Percentiles rank a stretch among this genome's conserved stretches.
These are phyloP conservation scores for Bursaphelenchus mucronatus DNA, from an alignment of 1,140 invertebrate genomes.

Conservation along the genomic window DNA sequence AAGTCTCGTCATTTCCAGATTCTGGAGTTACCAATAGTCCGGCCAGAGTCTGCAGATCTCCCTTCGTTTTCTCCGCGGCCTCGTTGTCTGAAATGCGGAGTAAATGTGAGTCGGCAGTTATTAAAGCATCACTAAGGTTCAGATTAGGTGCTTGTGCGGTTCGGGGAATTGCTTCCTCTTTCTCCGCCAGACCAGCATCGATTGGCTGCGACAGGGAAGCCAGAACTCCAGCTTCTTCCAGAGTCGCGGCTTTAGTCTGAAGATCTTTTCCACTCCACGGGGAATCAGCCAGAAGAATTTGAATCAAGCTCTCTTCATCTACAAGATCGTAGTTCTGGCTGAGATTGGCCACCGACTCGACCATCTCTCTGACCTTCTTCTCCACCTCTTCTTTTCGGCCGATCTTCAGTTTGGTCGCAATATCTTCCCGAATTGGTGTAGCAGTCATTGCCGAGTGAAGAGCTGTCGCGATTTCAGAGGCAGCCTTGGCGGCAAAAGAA, in stretches of 20 bases:
- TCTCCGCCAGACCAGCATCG: not conserved
- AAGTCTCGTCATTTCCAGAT: not conserved
- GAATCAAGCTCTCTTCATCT: slow-evolving; percentile 6
- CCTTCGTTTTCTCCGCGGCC: slow-evolving; percentile 2
- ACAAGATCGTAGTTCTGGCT: slow-evolving; percentile 14
- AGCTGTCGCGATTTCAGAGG: slow-evolving; percentile 3
- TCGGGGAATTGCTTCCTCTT: not conserved
- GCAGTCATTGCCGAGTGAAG: slow-evolving; percentile 4
- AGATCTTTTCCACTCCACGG: not conserved
- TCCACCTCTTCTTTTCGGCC: slow-evolving; percentile 5
- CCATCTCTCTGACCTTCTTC: slow-evolving; percentile 1
- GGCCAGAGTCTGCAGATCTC: not conserved
- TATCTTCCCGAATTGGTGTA: not conserved
- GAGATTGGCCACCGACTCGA: not conserved
- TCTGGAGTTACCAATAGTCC: slow-evolving; percentile 11
- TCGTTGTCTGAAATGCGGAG: slow-evolving; percentile 21
- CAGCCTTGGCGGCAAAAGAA: slow-evolving; percentile 10
- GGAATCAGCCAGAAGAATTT: slow-evolving; percentile 12
- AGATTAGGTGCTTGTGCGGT: not conserved
- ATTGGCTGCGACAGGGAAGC: not conserved
- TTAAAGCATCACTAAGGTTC: slow-evolving; percentile 6
- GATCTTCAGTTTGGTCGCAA: not conserved
- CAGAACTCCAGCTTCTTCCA: not conserved
- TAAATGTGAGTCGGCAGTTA: not conserved
- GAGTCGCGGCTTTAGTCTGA: slow-evolving; percentile 4